Evolutionary conservation across 2,113 vertebrate genomes (phyloP), one percentile per base, ranked within the genome.

Genomic region (Eolophus roseicapilla): DNA sequence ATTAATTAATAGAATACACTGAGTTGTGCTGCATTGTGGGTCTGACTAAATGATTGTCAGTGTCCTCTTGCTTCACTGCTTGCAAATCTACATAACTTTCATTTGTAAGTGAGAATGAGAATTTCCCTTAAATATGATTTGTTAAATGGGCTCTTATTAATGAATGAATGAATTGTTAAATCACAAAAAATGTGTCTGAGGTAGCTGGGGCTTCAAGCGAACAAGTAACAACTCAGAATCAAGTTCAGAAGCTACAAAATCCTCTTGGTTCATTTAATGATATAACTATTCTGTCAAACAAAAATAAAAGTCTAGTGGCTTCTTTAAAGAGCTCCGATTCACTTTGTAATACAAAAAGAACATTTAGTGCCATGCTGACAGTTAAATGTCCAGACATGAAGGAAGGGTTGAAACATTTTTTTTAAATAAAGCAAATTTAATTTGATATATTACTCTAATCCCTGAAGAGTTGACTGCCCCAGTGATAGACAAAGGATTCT

Each of bases 161-260:
- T 77, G 28, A 97, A 84, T 75, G 24, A 97, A 91, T 70, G 43
- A 93, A 90, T 74, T 82, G 21, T 29, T 52, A 86, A 86, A 76
- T 29, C 37, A 60, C 25, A 89, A 74, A 71, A 97, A 91, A 70
- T 21, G 0, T 86, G 11, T 78, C 44, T 57, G 88, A 64, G 77
- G 31, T 84, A 87, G 67, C 44, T 88, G 65, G 13, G 52, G 28
- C 53, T 88, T 64, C 39, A 93, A 94, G 64, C 16, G 94, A 92
- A 90, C 5, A 62, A 74, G 39, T 70, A 90, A 88, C 57, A 93
- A 47, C 49, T 91, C 65, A 69, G 63, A 69, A 94, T 93, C 65
- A 95, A 70, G 96, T 95, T 96, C 70, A 50, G 57, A 62, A 92
- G 33, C 53, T 92, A 62, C 68, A 82, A 96, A 94, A 88, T 92